Percentiles rank a stretch among this genome's conserved stretches.
phyloP scores from a whole-genome alignment of 2,113 vertebrate species.

The Polypterus senegalus region DNA sequence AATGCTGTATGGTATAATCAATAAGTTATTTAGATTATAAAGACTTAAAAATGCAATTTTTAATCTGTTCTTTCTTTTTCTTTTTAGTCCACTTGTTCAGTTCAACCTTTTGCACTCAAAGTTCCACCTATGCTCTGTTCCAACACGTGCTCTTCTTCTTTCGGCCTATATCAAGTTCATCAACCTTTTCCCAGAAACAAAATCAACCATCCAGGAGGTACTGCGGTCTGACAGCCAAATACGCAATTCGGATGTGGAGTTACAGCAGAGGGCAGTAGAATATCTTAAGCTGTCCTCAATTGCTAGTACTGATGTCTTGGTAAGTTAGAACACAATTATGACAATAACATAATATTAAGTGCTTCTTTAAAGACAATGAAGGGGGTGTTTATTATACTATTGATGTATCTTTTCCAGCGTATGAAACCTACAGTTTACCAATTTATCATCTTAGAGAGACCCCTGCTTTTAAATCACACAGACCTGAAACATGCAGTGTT shows the following conservation, averaged over 20 bases:
- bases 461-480: too few relatives aligned
- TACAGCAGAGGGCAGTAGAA: conserved; percentile 83
- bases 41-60: too few relatives aligned
- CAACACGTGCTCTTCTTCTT: conserved; percentile 72
- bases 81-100: conserved; percentile 69
- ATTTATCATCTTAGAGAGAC: too few relatives aligned
- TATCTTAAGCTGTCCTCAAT: conserved; percentile 86
- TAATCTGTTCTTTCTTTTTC: not conserved
- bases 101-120: conserved; percentile 86
- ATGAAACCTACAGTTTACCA: too few relatives aligned
- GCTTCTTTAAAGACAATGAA: too few relatives aligned
- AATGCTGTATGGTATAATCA: too few relatives aligned
- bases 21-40: too few relatives aligned
- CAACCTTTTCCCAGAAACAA: conserved; percentile 88
- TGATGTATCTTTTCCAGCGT: too few relatives aligned
- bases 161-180: conserved; percentile 91
- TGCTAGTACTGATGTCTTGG: conserved; percentile 81
- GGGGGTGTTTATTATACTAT: too few relatives aligned
- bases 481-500: too few relatives aligned
- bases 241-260: conserved; percentile 78
- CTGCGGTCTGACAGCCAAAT: conserved; percentile 83
- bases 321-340: too few relatives aligned
- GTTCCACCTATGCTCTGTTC: conserved; percentile 82
- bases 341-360: not conserved
- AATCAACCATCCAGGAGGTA: conserved; percentile 83